phyloP scores from a whole-genome alignment of 1,140 invertebrate species.

The Formica selysi region DNA sequence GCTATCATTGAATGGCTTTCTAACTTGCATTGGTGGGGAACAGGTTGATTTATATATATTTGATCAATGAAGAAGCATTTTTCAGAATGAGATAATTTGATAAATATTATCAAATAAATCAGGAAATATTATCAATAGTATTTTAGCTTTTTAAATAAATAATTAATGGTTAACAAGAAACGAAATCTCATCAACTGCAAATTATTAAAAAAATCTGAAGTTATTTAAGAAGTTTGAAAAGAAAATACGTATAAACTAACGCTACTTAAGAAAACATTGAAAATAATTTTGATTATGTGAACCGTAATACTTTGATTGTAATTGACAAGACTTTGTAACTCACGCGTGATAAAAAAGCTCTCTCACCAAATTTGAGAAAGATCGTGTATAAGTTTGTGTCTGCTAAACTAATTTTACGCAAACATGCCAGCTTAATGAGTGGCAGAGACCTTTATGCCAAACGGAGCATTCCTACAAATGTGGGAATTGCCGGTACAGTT shows the following conservation, averaged over 20 bases:
- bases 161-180: not conserved
- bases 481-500: slow-evolving; percentile 31
- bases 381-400: slow-evolving; percentile 44
- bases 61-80: too few species aligned
- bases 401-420: slow-evolving; percentile 70
- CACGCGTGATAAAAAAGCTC: not conserved
- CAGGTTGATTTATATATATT: too few species aligned
- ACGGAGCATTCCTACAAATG: slow-evolving; percentile 75
- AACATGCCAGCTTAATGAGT: slow-evolving; percentile 69
- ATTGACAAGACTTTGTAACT: not conserved
- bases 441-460: slow-evolving; percentile 77
- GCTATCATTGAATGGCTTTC: too few species aligned
- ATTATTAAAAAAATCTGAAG: not conserved
- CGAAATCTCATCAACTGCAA: not conserved
- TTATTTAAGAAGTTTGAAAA: not conserved
- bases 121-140: not conserved
- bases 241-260: not conserved
- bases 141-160: not conserved
- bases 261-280: not conserved
- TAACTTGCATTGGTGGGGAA: too few species aligned
- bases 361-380: slow-evolving; percentile 5
- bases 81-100: not conserved
- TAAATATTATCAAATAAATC: not conserved
- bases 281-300: not conserved
- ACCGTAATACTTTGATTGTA: not conserved